Evolutionary conservation across 2,113 vertebrate genomes (phyloP).

Genomic region (Eleginops maclovinus): DNA sequence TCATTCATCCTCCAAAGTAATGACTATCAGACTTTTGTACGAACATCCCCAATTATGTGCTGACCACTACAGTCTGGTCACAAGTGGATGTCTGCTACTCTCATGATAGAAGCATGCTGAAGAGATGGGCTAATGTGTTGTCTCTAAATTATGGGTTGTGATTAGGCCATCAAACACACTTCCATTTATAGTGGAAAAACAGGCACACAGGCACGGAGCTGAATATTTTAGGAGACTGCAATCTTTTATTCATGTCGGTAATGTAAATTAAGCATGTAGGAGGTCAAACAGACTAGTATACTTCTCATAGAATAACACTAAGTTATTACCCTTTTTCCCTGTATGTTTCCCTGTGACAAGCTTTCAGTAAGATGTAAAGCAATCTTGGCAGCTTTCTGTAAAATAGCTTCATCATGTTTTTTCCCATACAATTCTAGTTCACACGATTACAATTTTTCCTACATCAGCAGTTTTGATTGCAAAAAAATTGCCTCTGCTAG

Average conservation of each 20-base stretch:
- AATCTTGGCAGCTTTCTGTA: constrained; percentile 1
- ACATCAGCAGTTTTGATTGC: constrained; percentile 6
- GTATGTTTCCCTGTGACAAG: not conserved
- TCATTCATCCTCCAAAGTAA: constrained; percentile 59
- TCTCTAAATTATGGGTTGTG: constrained; percentile 60
- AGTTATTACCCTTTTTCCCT: not conserved
- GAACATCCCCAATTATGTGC: constrained; percentile 55
- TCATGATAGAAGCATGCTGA: constrained; percentile 48
- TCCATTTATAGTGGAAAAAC: constrained; percentile 47
- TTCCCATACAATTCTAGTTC: not conserved
- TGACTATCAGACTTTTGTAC: constrained; percentile 29
- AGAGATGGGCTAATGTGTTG: constrained; percentile 54
- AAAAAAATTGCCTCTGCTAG: not conserved
- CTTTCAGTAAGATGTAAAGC: constrained; percentile 15
- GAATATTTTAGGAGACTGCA: constrained; percentile 27
- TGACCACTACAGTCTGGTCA: constrained; percentile 53
- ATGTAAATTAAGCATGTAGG: constrained; percentile 9
- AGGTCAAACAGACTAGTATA: not conserved
- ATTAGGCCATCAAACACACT: constrained; percentile 59
- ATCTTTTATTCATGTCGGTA: constrained; percentile 48
- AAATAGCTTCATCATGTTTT: constrained; percentile 6
- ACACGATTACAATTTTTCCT: constrained; percentile 1
- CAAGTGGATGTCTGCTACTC: constrained; percentile 55
- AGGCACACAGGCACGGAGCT: constrained; percentile 29
- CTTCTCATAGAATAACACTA: constrained; percentile 1